Conservation (phyloP, 1,140 invertebrate genomes). For the Drosophila paulistorum region DNA sequence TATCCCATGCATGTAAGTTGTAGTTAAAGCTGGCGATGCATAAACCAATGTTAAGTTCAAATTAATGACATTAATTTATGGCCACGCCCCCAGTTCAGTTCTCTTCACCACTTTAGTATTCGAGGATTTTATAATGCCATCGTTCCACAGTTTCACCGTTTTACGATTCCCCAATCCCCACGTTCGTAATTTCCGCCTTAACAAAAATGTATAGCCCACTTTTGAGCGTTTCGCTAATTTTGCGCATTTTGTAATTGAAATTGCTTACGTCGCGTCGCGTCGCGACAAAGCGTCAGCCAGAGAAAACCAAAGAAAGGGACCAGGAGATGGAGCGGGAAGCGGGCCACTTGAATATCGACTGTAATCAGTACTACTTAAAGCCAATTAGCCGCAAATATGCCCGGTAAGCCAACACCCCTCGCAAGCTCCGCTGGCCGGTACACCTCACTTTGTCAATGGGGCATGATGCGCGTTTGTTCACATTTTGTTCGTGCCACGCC, state of each 20-base stretch:
- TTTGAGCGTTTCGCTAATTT: constrained; percentile 66
- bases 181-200: constrained; percentile 34
- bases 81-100: constrained; percentile 19
- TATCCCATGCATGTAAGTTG: constrained; percentile 57
- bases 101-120: neutral
- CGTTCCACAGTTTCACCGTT: too few species aligned
- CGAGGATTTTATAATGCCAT: too few species aligned
- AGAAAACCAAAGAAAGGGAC: neutral
- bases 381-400: constrained; percentile 80
- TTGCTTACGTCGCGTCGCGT: constrained; percentile 36
- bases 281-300: constrained; percentile 16
- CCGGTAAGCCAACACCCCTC: constrained; percentile 57
- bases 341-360: constrained; percentile 35
- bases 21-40: constrained; percentile 68
- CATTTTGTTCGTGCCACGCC: constrained; percentile 63
- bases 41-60: constrained; percentile 77
- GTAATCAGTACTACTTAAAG: constrained; percentile 80
- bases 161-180: neutral
- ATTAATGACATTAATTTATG: constrained; percentile 80
- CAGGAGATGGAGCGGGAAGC: neutral
- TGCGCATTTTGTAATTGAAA: constrained; percentile 77
- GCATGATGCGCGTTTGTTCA: constrained; percentile 75
- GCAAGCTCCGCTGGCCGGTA: neutral
- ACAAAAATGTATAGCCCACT: constrained; percentile 71
- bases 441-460: constrained; percentile 57